Evolutionary conservation across 2,888 invertebrate species (phyloP), one percentile per base, ranked within the genome.

Genomic region (Phengaris alcon): DNA sequence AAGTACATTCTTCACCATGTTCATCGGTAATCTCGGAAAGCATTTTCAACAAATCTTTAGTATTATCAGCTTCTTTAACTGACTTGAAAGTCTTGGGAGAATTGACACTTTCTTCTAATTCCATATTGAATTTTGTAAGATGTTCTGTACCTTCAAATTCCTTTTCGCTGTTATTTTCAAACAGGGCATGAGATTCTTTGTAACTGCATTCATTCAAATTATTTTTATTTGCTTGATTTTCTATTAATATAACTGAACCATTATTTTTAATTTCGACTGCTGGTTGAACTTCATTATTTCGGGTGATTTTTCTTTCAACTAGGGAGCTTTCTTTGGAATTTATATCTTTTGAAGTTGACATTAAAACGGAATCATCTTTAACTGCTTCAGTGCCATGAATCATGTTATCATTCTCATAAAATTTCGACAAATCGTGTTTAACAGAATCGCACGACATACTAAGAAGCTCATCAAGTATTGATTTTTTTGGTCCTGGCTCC

Each of bases 21-120:
- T 77, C 80, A 44, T 90, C 90, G 6, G 89, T 90, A 2, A 89
- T 84, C 76, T 88, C 84, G 0, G 88, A 85, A 0, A 92, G 79
- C 84, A 90, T 86, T 59, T 88, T 87, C 10, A 92, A 79, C 4
- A 92, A 80, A 54, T 90, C 88, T 10, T 85, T 86, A 0, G 91
- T 92, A 73, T 88, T 84, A 48, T 91, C 85, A 0, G 87, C 88
- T 48, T 83, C 82, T 77, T 82, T 85, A 10, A 84, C 82, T 51
- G 78, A 83, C 77, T 82, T 70, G 4, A 46, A 48, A 3, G 48
- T n/a, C 52, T 52, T 51, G 7, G n/a, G 48, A 22, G 51, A n/a
- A 70, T 70, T 70, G 15, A 70, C 5, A 70, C 70, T 70, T 70
- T 51, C 51, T 15, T 70, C 51, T 70, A 48, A 70, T 22, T 70